Evolutionary conservation across 2,888 invertebrate species (phyloP).

Genomic region (Archips crataeganus): DNA sequence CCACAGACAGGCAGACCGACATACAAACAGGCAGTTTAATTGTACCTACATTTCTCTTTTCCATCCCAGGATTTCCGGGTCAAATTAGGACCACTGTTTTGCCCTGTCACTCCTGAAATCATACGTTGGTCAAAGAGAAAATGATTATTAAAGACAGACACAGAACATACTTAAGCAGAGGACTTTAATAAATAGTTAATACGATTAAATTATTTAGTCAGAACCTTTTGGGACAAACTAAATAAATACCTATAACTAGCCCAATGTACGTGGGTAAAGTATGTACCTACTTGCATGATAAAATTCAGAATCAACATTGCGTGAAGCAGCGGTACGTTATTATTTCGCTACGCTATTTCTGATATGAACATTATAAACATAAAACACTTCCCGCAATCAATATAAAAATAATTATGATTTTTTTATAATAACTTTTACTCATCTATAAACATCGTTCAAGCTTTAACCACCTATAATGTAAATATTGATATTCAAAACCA

Average conservation of each 20-base stretch:
- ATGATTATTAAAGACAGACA: background rate
- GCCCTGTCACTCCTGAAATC: too few relatives aligned
- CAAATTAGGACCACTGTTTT: too few relatives aligned
- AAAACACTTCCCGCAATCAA: background rate
- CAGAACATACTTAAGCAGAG: too few relatives aligned
- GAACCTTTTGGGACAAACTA: too few relatives aligned
- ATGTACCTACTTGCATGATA: background rate
- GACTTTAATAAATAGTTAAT: too few relatives aligned
- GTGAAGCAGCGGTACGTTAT: background rate
- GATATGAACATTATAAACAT: background rate
- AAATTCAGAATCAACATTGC: background rate
- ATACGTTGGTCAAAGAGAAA: background rate
- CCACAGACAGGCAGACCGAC: too few relatives aligned
- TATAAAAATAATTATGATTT: background rate
- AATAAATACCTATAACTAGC: too few relatives aligned
- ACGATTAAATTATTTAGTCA: too few relatives aligned
- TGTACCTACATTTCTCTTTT: too few relatives aligned
- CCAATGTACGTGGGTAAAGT: background rate
- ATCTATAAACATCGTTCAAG: background rate
- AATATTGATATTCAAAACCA: conserved; percentile 27
- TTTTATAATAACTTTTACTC: background rate
- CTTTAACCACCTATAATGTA: background rate
- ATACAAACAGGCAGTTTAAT: too few relatives aligned
- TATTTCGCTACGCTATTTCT: background rate
- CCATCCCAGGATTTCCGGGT: too few relatives aligned